Base-by-base conservation (phyloP, 2,888 invertebrate species). In the Spilarctia lutea region DNA sequence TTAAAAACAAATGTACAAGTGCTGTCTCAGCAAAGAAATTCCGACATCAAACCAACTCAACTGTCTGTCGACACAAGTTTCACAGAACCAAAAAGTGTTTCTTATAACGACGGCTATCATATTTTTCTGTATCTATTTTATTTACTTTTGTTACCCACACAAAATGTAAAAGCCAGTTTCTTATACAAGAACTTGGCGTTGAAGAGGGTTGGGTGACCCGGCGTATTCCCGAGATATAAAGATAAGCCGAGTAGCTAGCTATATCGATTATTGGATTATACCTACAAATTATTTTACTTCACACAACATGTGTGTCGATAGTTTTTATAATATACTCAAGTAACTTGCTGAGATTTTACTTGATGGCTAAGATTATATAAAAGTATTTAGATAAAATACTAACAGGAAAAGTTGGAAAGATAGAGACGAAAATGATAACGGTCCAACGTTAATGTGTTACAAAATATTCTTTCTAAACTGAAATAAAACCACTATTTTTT, bases 191-290 rank as follows among this genome's bases (percentile, higher is more conserved):
- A 68, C 56, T 71, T 74, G 71, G 75, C 73, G 74, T 74, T 83
- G 82, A 84, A 74, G 48, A 78, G 78, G 83, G 82, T 82, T 65
- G 48, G 71, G 39, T 65, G 65, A 68, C 10, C 71, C 69, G n/a
- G 74, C 48, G 75, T 77, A 80, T 80, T 76, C 77, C 68, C 52
- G 27, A 35, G 68, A 45, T 71, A 77, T 74, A 78, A 75, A 76
- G n/a, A 75, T 71, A 68, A 68, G 65, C 70, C 42, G 73, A 80
- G 76, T 71, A 39, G 48, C 68, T 71, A 39, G 48, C 68, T 66
- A 69, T 75, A 77, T 83, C 74, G 70, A 76, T 74, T 77, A 81
- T 78, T 79, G 66, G 68, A 75, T 73, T 73, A 78, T 67, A 35
- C 7, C 0, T 0, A 79, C 52, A 77, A 75, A 81, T 75, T 75